Evolutionary conservation across 1,140 invertebrate species (phyloP), one percentile per base, ranked within the genome.

Genomic region (Zaprionus ghesquierei): DNA sequence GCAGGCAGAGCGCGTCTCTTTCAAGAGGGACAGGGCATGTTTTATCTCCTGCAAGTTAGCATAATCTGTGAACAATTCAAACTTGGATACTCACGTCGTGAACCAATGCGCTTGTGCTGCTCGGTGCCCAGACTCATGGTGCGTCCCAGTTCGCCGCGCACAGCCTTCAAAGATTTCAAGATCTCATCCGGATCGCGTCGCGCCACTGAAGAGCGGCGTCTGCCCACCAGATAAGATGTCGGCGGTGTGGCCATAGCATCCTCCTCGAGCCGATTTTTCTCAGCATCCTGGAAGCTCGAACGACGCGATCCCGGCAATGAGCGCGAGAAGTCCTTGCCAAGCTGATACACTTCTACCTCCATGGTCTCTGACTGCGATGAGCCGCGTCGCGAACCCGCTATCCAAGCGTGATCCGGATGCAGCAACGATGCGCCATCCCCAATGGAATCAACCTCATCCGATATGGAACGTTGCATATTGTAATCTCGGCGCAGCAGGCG

Each of bases 281-380:
- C 93, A 84, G 93, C 93, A 75, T 95, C 94, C 81, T 97, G 96
- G 89, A 97, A 97, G 29, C 96, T 97, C 18, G 96, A 97, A 44
- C 96, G 94, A 70, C 96, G 93, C 20, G 96, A 97, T 6, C 96
- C 96, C 1, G 96, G 96, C 77, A 97, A 92, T 13, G 96, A 97
- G 77, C 96, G 94, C 15, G 96, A 97, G 91, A 97, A 97, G 92
- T 97, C 96, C 90, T 96, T 96, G 56, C 94, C 95, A 15, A 97
- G 93, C 92, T 97, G 96, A 89, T 97, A 97, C 0, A 96, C 95
- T 89, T 97, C 96, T 23, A 96, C 95, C 90, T 97, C 96, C 20
- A 97, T 93, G 53, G 96, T 96, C 81, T 97, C 96, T 1, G 96
- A 97, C 84, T 97, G 96, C 27, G 96, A 96, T 10, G 96, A 97